Conservation (phyloP, 2,797 vertebrate genomes). For the Microctenopoma stevenorrisi region DNA sequence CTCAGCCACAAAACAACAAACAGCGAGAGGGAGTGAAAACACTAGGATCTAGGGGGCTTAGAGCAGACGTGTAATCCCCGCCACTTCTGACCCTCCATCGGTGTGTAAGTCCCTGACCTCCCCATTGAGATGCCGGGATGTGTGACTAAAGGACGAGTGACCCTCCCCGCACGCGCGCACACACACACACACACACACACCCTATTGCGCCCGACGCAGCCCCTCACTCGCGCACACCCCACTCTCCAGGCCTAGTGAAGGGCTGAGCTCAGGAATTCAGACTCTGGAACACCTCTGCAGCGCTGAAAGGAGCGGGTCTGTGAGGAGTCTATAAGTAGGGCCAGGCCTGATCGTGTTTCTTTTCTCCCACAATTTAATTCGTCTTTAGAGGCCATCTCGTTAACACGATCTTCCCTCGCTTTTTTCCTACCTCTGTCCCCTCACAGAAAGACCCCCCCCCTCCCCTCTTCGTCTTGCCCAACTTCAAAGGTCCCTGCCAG, state of each 20-base stretch:
- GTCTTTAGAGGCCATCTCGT: constrained; percentile 87
- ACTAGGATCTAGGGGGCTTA: constrained; percentile 83
- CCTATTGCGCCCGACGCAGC: constrained; percentile 54
- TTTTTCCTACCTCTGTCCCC: constrained; percentile 66
- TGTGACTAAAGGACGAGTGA: constrained; percentile 82
- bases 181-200: constrained; percentile 52
- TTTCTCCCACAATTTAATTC: constrained; percentile 87
- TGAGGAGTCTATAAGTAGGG: constrained; percentile 85
- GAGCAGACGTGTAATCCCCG: constrained; percentile 86
- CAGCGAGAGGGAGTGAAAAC: constrained; percentile 85
- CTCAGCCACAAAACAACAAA: constrained; percentile 85
- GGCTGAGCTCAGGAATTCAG: constrained; percentile 82
- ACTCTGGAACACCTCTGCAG: constrained; percentile 80
- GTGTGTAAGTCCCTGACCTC: constrained; percentile 84
- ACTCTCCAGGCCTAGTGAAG: constrained; percentile 81
- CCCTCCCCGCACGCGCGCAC: constrained; percentile 70
- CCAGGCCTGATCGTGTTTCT: constrained; percentile 83
- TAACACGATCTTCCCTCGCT: constrained; percentile 85
- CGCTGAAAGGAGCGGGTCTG: constrained; percentile 77
- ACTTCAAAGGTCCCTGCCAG: constrained; percentile 83
- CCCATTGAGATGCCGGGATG: constrained; percentile 80
- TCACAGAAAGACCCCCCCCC: constrained; percentile 31
- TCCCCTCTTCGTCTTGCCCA: constrained; percentile 57
- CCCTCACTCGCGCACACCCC: constrained; percentile 67
- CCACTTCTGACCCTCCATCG: constrained; percentile 88